Evolutionary conservation across 2,888 invertebrate genomes (phyloP).

Genomic region (Notodonta dromedarius): DNA sequence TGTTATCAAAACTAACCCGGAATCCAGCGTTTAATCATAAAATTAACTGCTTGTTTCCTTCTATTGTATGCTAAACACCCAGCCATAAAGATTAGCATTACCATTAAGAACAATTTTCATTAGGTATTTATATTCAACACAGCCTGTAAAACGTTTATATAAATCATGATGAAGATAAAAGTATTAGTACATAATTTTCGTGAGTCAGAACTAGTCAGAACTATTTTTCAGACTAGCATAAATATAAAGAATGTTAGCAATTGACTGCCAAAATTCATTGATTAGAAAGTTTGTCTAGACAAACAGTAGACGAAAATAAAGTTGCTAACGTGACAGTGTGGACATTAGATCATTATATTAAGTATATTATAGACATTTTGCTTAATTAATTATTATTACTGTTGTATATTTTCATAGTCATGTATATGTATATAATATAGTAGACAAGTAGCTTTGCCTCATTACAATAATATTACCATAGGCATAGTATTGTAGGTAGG

Average conservation of each 20-base stretch:
- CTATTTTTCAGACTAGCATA: conserved; percentile 28
- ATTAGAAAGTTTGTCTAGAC: conserved; percentile 55
- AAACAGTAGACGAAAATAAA: conserved; percentile 30
- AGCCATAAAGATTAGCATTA: not conserved
- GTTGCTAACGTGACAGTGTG: not conserved
- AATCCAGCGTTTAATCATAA: conserved; percentile 11
- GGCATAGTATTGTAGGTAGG: not conserved
- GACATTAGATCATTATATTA: too few relatives aligned
- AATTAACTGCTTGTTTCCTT: conserved; percentile 13
- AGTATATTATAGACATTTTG: too few relatives aligned
- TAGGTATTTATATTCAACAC: not conserved
- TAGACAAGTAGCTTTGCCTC: not conserved
- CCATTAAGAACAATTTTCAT: not conserved
- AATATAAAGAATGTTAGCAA: conserved; percentile 40
- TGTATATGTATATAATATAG: too few relatives aligned
- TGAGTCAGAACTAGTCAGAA: conserved; percentile 30
- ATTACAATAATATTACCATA: not conserved
- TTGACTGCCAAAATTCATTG: conserved; percentile 49
- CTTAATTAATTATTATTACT: not conserved
- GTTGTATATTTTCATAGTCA: not conserved
- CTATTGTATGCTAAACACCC: conserved; percentile 13
- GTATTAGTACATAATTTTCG: conserved; percentile 17
- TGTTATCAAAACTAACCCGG: conserved; percentile 8
- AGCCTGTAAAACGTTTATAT: not conserved
- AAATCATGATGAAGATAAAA: conserved; percentile 10